These are phyloP conservation scores for Phylloscopus trochiloides DNA, from an alignment of 2,113 vertebrate genomes.

Conservation along the genomic window DNA sequence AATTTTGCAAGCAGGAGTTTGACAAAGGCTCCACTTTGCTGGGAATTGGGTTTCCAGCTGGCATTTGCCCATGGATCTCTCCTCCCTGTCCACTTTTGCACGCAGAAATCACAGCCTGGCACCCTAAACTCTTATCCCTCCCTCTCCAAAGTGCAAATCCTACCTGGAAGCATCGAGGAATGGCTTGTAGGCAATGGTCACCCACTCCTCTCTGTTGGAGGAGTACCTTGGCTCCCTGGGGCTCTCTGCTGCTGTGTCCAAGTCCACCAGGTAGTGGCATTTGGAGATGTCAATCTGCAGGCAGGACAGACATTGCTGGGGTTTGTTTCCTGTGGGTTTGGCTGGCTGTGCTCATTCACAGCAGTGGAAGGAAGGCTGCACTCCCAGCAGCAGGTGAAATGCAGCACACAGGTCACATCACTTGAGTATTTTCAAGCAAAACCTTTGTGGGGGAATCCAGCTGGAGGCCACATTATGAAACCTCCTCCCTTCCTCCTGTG, in stretches of 20 bases:
- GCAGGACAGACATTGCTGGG: neutral
- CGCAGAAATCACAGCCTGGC: neutral
- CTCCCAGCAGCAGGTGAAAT: neutral
- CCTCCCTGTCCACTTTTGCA: neutral
- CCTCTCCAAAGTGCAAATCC: neutral
- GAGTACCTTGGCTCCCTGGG: conserved; percentile 86
- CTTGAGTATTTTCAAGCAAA: neutral
- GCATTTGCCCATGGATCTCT: neutral
- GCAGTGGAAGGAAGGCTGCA: neutral
- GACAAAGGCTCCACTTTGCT: neutral
- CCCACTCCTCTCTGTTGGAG: conserved; percentile 89
- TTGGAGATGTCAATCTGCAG: conserved; percentile 88
- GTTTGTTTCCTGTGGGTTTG: neutral
- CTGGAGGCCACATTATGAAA: neutral
- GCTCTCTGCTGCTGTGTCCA: conserved; percentile 80
- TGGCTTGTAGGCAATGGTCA: conserved; percentile 85
- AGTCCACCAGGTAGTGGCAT: conserved; percentile 95
- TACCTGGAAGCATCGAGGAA: conserved; percentile 93
- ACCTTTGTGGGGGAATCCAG: neutral
- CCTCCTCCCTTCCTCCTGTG: neutral
- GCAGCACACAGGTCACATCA: neutral
- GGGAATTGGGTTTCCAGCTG: neutral
- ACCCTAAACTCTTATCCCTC: neutral
- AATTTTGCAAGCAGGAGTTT: neutral
- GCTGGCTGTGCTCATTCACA: neutral